phyloP scores from a whole-genome alignment of 1,140 invertebrate genomes.

The Eumeta japonica region DNA sequence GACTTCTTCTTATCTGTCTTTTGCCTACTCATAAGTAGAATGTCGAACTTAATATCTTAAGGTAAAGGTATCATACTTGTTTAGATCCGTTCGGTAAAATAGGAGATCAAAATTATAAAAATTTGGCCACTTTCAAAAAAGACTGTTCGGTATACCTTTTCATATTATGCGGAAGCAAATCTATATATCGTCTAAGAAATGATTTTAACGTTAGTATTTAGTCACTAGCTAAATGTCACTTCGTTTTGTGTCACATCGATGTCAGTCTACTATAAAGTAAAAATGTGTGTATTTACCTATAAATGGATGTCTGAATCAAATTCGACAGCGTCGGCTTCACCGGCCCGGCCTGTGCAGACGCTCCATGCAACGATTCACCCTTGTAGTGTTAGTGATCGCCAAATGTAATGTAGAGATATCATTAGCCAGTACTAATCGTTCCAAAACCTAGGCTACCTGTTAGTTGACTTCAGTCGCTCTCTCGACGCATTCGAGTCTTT shows the following conservation, averaged over 20 bases:
- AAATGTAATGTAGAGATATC: constrained; percentile 55
- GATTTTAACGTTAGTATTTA: too few relatives aligned
- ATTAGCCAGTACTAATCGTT: constrained; percentile 54
- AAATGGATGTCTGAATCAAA: constrained; percentile 9
- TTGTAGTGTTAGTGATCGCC: constrained; percentile 50
- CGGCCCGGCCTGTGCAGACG: constrained; percentile 20
- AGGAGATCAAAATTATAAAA: constrained; percentile 52
- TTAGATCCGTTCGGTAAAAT: constrained; percentile 44
- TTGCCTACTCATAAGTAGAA: constrained; percentile 20
- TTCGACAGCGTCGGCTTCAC: too few relatives aligned
- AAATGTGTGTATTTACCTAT: constrained; percentile 27
- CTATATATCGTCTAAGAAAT: too few relatives aligned
- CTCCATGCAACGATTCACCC: constrained; percentile 31
- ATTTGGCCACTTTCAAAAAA: constrained; percentile 55
- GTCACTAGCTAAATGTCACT: constrained; percentile 34
- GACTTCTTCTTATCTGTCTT: constrained; percentile 12
- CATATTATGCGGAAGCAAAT: constrained; percentile 40
- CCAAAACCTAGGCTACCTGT: constrained; percentile 55
- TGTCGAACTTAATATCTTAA: constrained; percentile 31
- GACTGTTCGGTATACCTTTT: constrained; percentile 58
- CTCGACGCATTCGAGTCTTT: too few relatives aligned
- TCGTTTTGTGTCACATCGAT: constrained; percentile 33
- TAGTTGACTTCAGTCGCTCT: too few relatives aligned
- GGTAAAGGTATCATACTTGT: constrained; percentile 22
- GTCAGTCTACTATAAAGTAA: constrained; percentile 30